Base-by-base conservation (phyloP, 1,140 invertebrate genomes). In the Drosophila rufa region DNA sequence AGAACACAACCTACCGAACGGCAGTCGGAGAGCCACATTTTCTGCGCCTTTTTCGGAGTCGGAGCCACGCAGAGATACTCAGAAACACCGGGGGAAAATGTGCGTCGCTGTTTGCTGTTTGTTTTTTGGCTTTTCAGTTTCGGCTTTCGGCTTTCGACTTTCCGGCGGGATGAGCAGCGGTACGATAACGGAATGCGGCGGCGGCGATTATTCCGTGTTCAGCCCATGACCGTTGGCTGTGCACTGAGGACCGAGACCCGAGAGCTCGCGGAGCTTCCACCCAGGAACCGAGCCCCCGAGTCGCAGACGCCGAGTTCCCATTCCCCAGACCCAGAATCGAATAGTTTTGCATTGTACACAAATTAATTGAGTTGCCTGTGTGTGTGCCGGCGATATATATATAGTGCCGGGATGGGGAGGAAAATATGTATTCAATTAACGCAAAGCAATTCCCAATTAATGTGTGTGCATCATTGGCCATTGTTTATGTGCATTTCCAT, bases 301-400 rank as follows among this genome's bases (percentile, higher is more conserved):
- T 55, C 50, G 38, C 43, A 47, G 53, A 50, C 27, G 65, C 50
- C 50, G n/a, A 27, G 33, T 22, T 19, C 22, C 46, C 45, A 60
- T 30, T 33, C 8, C 30, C 33, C 14, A 27, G 22, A 4, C 25
- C 30, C 55, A 25, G 55, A 59, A 68, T 89, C 46, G 68, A 81
- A 89, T 90, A 80, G 78, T 89, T 89, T 81, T 90, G 84, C 78
- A 89, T 70, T 89, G 76, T 67, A 84, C 69, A 80, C 84, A 90
- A 89, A 90, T 82, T 85, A 81, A 90, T 90, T 90, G 70, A 75
- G 55, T 85, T 30, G 74, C 50, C 60, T 70, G 51, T 60, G 36
- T n/a, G 38, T 48, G 38, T 55, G 33, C 30, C 30, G 8, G 45
- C 2, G 9, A 15, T 30, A 25, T 22, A 9, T 25, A 46, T 48